Conservation (phyloP, 23 tunicate genomes). For the Phallusia fumigata region DNA sequence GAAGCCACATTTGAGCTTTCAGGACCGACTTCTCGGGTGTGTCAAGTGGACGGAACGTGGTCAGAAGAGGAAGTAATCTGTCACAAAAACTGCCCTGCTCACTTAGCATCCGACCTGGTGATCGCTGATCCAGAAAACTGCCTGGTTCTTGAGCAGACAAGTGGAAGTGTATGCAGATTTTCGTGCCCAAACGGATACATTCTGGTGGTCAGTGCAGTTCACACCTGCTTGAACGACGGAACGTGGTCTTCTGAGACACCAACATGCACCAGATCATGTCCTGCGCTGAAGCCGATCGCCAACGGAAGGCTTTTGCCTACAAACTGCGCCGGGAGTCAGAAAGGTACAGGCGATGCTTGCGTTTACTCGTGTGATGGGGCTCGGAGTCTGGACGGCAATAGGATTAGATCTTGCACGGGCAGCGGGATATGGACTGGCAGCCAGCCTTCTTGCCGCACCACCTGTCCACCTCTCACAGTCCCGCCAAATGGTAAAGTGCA, state of each 20-base stretch:
- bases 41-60: constrained; percentile 29
- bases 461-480: constrained; percentile 30
- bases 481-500: constrained; percentile 40
- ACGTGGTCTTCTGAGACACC: constrained; percentile 18
- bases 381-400: constrained; percentile 17
- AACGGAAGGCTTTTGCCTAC: constrained; percentile 32
- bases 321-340: constrained; percentile 26
- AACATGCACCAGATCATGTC: constrained; percentile 24
- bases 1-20: background rate
- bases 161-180: constrained; percentile 31
- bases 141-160: background rate
- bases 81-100: constrained; percentile 26
- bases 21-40: background rate
- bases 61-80: constrained; percentile 18
- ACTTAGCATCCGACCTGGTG: background rate
- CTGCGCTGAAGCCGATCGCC: constrained; percentile 13
- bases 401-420: constrained; percentile 13
- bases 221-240: constrained; percentile 32
- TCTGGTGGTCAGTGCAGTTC: background rate
- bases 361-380: constrained; percentile 22
- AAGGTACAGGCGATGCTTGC: constrained; percentile 26
- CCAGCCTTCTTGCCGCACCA: constrained; percentile 25
- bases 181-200: constrained; percentile 40
- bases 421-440: constrained; percentile 35
- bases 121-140: constrained; percentile 21